phyloP scores from a whole-genome alignment of 2,888 invertebrate species.

The Drosophila maculinotata region DNA sequence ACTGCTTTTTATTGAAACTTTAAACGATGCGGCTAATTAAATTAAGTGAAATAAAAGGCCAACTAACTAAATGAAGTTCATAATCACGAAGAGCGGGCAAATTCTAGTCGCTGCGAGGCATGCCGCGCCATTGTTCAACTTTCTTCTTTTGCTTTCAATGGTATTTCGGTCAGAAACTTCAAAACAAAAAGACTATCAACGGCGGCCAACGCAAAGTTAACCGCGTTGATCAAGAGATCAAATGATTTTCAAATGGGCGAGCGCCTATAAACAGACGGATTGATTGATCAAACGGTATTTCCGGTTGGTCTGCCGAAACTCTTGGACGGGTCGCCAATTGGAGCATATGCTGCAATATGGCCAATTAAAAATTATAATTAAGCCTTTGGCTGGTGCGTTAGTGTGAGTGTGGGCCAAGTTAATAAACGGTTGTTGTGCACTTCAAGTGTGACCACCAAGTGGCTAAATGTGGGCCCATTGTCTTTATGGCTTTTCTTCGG shows the following conservation, averaged over 20 bases:
- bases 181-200: slow-evolving; percentile 42
- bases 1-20: slow-evolving; percentile 47
- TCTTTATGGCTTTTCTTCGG: slow-evolving; percentile 15
- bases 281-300: slow-evolving; percentile 74
- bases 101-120: slow-evolving; percentile 43
- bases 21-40: slow-evolving; percentile 71
- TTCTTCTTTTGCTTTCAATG: slow-evolving; percentile 77
- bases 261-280: slow-evolving; percentile 8
- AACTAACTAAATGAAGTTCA: slow-evolving; percentile 58
- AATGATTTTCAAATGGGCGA: slow-evolving; percentile 13
- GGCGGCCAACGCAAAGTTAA: slow-evolving; percentile 13
- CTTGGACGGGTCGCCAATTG: no score
- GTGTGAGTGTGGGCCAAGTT: slow-evolving; percentile 9
- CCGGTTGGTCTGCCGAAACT: slow-evolving; percentile 61
- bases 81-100: slow-evolving; percentile 55
- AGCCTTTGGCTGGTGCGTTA: slow-evolving; percentile 16
- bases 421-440: slow-evolving; percentile 8
- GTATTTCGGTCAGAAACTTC: slow-evolving; percentile 75
- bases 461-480: slow-evolving; percentile 7
- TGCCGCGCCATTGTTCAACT: slow-evolving; percentile 60
- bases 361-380: slow-evolving; percentile 64
- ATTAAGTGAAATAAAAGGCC: slow-evolving; percentile 74
- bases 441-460: background rate
- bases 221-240: slow-evolving; percentile 21
- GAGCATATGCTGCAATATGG: slow-evolving; percentile 26